Base-by-base conservation (phyloP, 2,797 vertebrate genomes). In the Knipowitschia caucasica region DNA sequence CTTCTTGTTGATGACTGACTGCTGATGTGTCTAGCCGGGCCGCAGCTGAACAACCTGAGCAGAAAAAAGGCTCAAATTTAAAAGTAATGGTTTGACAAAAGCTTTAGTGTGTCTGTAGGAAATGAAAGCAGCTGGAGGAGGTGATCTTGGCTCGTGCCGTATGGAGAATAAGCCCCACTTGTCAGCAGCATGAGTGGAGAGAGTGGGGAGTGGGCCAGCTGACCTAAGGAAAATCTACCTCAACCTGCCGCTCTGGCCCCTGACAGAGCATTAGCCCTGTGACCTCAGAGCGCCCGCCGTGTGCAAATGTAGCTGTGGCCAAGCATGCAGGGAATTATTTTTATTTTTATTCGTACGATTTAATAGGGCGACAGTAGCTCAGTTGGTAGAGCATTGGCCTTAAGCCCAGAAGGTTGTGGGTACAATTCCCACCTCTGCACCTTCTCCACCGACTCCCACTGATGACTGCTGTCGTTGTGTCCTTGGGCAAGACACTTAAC, bases 161-260 rank as follows among this genome's bases (percentile, higher is more conserved):
- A 51, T 52, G 9, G 72, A 74, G 75, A 81, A 77, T 77, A 82
- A 77, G 77, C 70, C 64, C 84, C 73, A 77, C 69, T 79, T 83
- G 84, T 84, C 75, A 81, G 74, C 74, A 69, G 73, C 62, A 44
- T 50, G 62, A 18, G 35, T 1, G 6, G 34, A 17, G 52, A 64
- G 71, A 71, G 68, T 58, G 72, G 26, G 24, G 46, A 24, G 56
- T 71, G 78, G 74, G 76, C 67, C 68, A 77, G 74, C 73, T 81
- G 74, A 74, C 73, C 71, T 60, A 58, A 80, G 71, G 61, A 76
- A 83, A 84, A 88, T 82, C 83, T 66, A 56, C 83, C 73, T 75
- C 61, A 71, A 81, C 87, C 78, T 62, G 85, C 85, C 89, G 67
- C 57, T 52, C 61, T 69, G 53, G 50, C 63, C 63, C 66, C 50